Evolutionary conservation across 2,113 vertebrate genomes (phyloP), one percentile per base, ranked within the genome.

Genomic region (Eulemur macaco): DNA sequence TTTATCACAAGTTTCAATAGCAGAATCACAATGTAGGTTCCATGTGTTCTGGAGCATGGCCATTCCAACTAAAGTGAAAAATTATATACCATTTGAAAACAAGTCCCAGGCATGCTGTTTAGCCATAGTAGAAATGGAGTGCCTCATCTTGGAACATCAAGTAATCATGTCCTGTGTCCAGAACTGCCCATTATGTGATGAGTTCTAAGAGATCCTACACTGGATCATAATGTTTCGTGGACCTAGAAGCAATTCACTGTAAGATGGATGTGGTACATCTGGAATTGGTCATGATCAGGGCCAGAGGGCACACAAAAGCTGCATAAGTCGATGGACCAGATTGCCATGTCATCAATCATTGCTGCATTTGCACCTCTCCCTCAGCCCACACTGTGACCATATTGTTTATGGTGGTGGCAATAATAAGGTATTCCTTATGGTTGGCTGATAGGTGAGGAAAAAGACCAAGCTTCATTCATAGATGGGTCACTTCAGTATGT

Each of bases 1-100:
- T 85, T 91, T 95, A 56, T 83, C 47, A 82, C 14, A 82, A 73
- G 18, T 85, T 95, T 54, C 60, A 91, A 8, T 69, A 95, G 20
- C 39, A 77, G 14, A 69, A 60, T 58, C 14, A 78, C 52, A 91
- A 31, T n/a, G 27, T 86, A 78, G 10, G 80, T 34, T 4, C 52
- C 8, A 80, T 50, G 5, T 29, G 13, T 85, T 68, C 25, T 63
- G n/a, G 54, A 63, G 18, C 6, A 78, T 69, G 76, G 11, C 18
- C 54, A 88, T 42, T 18, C 64, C 54, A 81, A 27, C 31, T 91
- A 78, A n/a, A 71, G 1, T 80, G 42, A 45, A 86, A 86, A 91
- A 52, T 71, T 90, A 52, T 17, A n/a, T 80, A 52, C n/a, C n/a
- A 71, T 52, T 71, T 86, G 52, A 63, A 52, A 83, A 89, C 14